Conservation (phyloP, 2,113 vertebrate genomes). For the Promerops cafer region DNA sequence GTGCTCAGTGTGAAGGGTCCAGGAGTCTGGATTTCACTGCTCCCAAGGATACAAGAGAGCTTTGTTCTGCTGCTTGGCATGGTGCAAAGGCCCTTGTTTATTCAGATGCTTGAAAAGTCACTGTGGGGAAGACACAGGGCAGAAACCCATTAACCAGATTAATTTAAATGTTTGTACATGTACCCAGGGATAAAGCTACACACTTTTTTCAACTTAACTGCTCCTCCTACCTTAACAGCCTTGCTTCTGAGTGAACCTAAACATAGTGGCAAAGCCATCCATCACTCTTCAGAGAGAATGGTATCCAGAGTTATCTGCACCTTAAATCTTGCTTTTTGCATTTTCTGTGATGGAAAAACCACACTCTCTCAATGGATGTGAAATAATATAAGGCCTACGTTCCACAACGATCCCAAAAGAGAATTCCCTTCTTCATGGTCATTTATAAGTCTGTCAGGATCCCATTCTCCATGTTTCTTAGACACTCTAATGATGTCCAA, state of each 20-base stretch:
- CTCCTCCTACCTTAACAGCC: background rate
- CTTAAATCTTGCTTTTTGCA: background rate
- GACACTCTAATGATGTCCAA: slow-evolving; percentile 35
- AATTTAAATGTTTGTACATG: background rate
- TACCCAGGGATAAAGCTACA: background rate
- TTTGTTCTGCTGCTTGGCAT: background rate
- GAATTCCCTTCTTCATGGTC: background rate
- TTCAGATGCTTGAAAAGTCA: background rate
- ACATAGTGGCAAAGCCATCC: background rate
- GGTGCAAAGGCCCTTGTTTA: background rate
- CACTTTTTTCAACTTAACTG: background rate
- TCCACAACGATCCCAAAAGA: background rate
- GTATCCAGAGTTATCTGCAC: background rate
- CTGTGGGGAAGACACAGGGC: background rate
- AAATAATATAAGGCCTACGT: background rate
- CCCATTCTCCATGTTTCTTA: background rate
- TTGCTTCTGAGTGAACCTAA: background rate
- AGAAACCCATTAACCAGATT: background rate
- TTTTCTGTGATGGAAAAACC: background rate
- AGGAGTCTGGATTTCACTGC: background rate
- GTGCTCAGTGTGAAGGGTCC: background rate
- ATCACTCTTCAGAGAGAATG: background rate
- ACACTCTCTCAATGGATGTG: background rate
- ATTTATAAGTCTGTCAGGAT: slow-evolving; percentile 48
- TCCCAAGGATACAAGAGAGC: background rate